Conservation (phyloP, 2,888 invertebrate genomes). For the Drosophila imparisetae region DNA sequence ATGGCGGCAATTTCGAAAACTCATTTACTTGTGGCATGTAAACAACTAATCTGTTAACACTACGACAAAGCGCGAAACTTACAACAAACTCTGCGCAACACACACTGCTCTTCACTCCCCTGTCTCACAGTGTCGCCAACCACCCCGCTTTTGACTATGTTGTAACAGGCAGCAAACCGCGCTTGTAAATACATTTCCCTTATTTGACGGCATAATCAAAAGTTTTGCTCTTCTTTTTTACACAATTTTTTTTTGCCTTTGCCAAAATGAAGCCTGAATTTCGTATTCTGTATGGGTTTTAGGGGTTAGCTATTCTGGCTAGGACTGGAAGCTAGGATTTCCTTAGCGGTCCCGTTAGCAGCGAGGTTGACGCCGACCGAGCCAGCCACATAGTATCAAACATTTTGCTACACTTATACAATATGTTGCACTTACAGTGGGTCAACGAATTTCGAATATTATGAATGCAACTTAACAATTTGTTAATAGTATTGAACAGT, state of each 20-base stretch:
- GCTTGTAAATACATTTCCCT: slow-evolving; percentile 73
- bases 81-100: slow-evolving; percentile 30
- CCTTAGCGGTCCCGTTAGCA: slow-evolving; percentile 26
- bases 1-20: slow-evolving; percentile 76
- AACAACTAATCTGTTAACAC: slow-evolving; percentile 85
- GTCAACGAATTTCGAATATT: neutral
- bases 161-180: slow-evolving; percentile 56
- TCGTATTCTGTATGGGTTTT: slow-evolving; percentile 39
- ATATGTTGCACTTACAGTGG: slow-evolving; percentile 72
- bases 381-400: slow-evolving; percentile 72
- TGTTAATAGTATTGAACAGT: neutral
- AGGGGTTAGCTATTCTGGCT: slow-evolving; percentile 31
- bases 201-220: slow-evolving; percentile 69
- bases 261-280: slow-evolving; percentile 71
- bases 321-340: slow-evolving; percentile 11
- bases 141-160: slow-evolving; percentile 28
- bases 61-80: slow-evolving; percentile 69
- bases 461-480: neutral
- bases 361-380: slow-evolving; percentile 38
- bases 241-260: slow-evolving; percentile 16
- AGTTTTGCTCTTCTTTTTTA: slow-evolving; percentile 42
- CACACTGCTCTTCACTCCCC: slow-evolving; percentile 19
- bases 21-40: slow-evolving; percentile 85
- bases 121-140: neutral
- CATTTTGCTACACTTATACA: slow-evolving; percentile 78